Evolutionary conservation across 2,113 vertebrate species (phyloP).

Genomic region (Pogona vitticeps): DNA sequence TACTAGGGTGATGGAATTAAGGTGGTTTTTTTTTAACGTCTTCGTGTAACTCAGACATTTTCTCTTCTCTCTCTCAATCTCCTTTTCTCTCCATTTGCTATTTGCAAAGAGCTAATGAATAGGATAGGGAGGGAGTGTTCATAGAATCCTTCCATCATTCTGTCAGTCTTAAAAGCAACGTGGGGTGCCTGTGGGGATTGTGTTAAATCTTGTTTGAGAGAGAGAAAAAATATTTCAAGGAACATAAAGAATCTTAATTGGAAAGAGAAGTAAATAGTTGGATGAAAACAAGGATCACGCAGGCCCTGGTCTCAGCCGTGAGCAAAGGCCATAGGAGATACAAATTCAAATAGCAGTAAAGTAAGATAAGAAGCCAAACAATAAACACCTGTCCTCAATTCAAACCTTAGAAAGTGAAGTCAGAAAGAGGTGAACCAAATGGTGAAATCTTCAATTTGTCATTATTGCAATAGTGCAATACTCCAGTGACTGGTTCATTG

Average conservation of each 20-base stretch:
- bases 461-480: background rate
- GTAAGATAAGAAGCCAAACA: background rate
- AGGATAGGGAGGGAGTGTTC: background rate
- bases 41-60: background rate
- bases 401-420: background rate
- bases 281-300: background rate
- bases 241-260: conserved; percentile 2
- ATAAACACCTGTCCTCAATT: background rate
- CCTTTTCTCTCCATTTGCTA: background rate
- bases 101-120: conserved; percentile 18
- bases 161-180: background rate
- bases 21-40: background rate
- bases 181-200: background rate
- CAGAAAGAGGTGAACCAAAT: background rate
- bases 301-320: background rate
- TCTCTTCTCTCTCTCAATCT: background rate
- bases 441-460: background rate
- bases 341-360: background rate
- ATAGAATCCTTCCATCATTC: background rate
- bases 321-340: background rate
- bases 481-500: background rate
- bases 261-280: background rate
- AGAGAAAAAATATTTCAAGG: background rate
- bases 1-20: conserved; percentile 25
- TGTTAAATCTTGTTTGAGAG: background rate